Base-by-base conservation (phyloP, 2,797 vertebrate species). In the Rhyacichthys aspro region DNA sequence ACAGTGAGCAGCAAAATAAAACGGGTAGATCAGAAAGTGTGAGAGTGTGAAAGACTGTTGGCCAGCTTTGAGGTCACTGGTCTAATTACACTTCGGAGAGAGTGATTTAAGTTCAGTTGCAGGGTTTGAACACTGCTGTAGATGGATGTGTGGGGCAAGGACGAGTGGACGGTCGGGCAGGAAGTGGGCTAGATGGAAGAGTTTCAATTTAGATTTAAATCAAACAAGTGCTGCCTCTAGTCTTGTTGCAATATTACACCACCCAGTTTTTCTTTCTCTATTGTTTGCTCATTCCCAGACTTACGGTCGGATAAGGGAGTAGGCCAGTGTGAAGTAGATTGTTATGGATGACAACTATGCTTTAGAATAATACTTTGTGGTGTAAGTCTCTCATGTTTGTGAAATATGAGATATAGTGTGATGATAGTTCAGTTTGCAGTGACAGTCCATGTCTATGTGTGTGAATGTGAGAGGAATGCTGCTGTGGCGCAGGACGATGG, bases 61-160 rank as follows among this genome's bases (percentile, higher is more conserved):
- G 67, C 61, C 58, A 34, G 66, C 66, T 63, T 64, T 81, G 79
- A 85, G 84, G 86, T 87, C 77, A 41, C 43, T 37, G 52, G 72
- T 84, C 77, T 87, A 86, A 89, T 90, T 88, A 84, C 83, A 84
- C 81, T 82, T 84, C 79, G 86, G 72, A 79, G 79, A 85, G 84
- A 81, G 70, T 71, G 75, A 83, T 84, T 84, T 67, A 59, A 82
- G 72, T 64, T 78, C 69, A 61, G 69, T 67, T 63, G 48, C 63
- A 66, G 81, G 76, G 79, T 79, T 80, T 61, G 74, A 32, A 36
- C 5, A 7, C 72, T 47, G 59, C 49, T 46, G 75, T 54, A 48
- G 79, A 80, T 5, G 16, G 74, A 80, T 58, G 55, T 14, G 43
- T 8, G 47, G 61, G 60, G 33, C 54, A 53, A 43, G 54, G 12